phyloP scores from a whole-genome alignment of 2,797 vertebrate genomes.

The Sebastes taczanowskii region DNA sequence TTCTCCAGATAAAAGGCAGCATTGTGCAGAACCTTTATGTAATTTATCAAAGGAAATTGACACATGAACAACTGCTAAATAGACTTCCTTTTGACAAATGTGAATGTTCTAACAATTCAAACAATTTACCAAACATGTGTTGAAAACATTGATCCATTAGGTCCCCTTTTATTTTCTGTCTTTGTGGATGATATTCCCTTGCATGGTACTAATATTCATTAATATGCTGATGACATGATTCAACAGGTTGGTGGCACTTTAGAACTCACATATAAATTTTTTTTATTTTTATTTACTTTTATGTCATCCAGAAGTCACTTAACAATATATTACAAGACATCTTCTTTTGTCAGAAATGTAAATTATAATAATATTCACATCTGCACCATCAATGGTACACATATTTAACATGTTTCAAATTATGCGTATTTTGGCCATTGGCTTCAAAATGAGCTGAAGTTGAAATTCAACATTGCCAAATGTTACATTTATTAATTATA shows the following conservation, averaged over 20 bases:
- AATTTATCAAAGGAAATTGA: background rate
- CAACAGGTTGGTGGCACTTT: no score
- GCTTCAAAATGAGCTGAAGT: background rate
- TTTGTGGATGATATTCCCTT: background rate
- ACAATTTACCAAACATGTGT: background rate
- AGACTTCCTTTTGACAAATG: background rate
- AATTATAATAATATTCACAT: background rate
- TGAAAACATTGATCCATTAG: background rate
- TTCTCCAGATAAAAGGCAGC: background rate
- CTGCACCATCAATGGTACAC: background rate
- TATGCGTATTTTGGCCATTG: background rate
- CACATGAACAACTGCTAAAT: background rate
- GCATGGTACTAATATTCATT: background rate
- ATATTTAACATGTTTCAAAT: background rate
- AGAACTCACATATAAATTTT: no score
- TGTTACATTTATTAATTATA: background rate
- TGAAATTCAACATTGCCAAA: background rate
- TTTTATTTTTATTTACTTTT: background rate
- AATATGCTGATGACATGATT: background rate
- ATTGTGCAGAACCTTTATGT: background rate
- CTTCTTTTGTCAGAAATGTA: background rate
- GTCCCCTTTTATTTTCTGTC: background rate
- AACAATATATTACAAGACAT: background rate
- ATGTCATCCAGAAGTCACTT: background rate
- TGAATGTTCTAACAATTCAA: background rate